Base-by-base conservation (phyloP, 2,888 invertebrate species). In the Athalia rosae region DNA sequence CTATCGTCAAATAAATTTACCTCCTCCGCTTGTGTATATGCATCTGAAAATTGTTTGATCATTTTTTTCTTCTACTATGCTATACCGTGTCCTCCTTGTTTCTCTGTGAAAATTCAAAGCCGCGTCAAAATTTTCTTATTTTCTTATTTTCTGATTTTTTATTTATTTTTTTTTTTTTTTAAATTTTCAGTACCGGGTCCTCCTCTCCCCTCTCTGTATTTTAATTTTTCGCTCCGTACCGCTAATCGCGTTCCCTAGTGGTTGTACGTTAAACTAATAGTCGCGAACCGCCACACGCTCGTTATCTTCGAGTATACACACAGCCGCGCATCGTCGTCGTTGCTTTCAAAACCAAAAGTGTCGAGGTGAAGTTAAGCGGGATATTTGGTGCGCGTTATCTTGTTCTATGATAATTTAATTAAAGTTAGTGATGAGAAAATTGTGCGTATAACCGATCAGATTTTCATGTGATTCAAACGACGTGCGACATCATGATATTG, bases 301-400 rank as follows among this genome's bases (percentile, higher is more conserved):
- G 71, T 71, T 71, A 71, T 71, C 71, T 71, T 15, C 8, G 0
- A 13, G 71, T 15, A 58, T 58, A 43, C 50, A 13, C 41, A 13
- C 50, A 45, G 28, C 43, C 71, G 45, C 53, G 9, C 15, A 11
- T 47, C 45, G 9, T n/a, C 47, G 11, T 7, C 0, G n/a, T 47
- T 71, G 43, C 41, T 71, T 71, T 71, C 58, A 71, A 71, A 71
- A 71, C 43, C 58, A 43, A 45, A 56, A 56, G 71, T 45, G 71
- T 15, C 71, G 58, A 58, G 71, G 41, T 58, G 13, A 56, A 71
- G 56, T 45, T 11, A 13, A 53, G 41, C 41, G 9, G 41, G 3
- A 53, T n/a, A n/a, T 53, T 53, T 11, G 53, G 4, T 7, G 11
- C 28, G 50, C 8, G 43, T 43, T 13, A 4, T 58, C n/a, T 58